phyloP scores from a whole-genome alignment of 2,797 vertebrate genomes.

The Phyllotis vaccarum region DNA sequence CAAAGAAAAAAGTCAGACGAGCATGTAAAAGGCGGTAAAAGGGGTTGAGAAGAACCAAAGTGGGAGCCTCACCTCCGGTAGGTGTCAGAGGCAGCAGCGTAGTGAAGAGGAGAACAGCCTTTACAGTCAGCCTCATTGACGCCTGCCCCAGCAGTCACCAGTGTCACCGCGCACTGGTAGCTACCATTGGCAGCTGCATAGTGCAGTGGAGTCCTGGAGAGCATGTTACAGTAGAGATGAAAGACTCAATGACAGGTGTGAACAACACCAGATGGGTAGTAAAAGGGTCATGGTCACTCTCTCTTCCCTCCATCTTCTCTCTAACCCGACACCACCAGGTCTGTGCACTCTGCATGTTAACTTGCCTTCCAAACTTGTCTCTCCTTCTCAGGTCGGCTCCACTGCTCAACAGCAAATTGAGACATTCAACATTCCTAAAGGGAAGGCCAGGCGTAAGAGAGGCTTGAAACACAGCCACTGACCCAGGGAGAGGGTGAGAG shows the following conservation, averaged over 20 bases:
- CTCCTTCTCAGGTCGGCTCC: constrained; percentile 97
- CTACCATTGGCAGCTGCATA: constrained; percentile 97
- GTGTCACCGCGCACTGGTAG: constrained; percentile 96
- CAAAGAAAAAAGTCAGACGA: neutral
- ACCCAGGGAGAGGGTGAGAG: neutral
- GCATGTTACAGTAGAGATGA: neutral
- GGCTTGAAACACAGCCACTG: neutral
- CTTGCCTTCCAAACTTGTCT: constrained; percentile 96
- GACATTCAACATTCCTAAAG: constrained; percentile 97
- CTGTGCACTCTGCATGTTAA: neutral
- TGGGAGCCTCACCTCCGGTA: constrained; percentile 92
- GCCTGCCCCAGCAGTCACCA: constrained; percentile 95
- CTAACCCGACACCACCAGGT: neutral
- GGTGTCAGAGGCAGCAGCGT: constrained; percentile 96
- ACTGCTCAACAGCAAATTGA: constrained; percentile 98
- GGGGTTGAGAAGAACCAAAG: fast-evolving
- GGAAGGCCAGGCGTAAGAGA: neutral
- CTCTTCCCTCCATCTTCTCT: neutral
- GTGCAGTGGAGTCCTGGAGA: constrained; percentile 95
- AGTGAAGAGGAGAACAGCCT: constrained; percentile 97
- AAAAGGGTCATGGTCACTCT: neutral
- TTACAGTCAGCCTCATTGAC: constrained; percentile 95
- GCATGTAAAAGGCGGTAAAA: neutral
- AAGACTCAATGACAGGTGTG: neutral
- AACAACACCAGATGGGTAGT: neutral